phyloP scores from a whole-genome alignment of 2,888 invertebrate genomes.

The Selenia dentaria region DNA sequence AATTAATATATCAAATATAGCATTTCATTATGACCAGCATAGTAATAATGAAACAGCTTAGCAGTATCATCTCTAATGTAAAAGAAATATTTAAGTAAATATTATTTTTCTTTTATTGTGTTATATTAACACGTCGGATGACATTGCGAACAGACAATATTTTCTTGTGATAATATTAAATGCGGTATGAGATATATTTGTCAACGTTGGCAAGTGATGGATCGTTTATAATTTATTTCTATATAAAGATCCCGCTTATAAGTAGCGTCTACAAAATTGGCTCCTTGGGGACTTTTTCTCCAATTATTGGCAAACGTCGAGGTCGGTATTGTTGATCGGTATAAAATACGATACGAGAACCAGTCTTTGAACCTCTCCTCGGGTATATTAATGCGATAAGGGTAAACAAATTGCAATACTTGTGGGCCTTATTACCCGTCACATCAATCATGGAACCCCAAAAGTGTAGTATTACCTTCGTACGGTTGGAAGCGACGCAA shows the following conservation, averaged over 20 bases:
- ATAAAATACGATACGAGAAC: constrained; percentile 72
- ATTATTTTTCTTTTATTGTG: too few species aligned
- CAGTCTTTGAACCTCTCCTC: constrained; percentile 57
- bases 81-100: too few species aligned
- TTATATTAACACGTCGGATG: background rate
- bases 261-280: constrained; percentile 71
- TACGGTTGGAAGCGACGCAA: constrained; percentile 46
- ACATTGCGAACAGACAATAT: constrained; percentile 4
- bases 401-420: constrained; percentile 83
- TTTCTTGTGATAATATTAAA: constrained; percentile 43
- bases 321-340: constrained; percentile 73
- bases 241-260: constrained; percentile 48
- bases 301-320: constrained; percentile 70
- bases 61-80: too few species aligned
- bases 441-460: constrained; percentile 80
- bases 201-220: constrained; percentile 58
- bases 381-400: constrained; percentile 75
- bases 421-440: constrained; percentile 80
- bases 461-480: constrained; percentile 63
- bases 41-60: too few species aligned
- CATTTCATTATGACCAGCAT: too few species aligned
- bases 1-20: too few species aligned
- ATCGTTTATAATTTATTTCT: constrained; percentile 67
- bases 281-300: constrained; percentile 75
- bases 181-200: constrained; percentile 38